Evolutionary conservation across 2,888 invertebrate species (phyloP).

Genomic region (Lordiphosa fenestrarum): DNA sequence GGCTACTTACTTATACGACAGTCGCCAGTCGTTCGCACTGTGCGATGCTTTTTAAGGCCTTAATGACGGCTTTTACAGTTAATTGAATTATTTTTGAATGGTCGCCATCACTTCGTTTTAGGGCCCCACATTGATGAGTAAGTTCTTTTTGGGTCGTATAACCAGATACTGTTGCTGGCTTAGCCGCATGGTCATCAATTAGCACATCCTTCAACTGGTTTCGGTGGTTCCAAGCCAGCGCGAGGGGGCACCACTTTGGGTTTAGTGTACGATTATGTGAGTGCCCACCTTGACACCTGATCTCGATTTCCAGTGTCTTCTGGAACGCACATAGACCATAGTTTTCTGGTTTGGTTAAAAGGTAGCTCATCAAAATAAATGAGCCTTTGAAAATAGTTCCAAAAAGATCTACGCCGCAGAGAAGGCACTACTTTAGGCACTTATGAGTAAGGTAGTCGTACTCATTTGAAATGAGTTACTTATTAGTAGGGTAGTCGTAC

Average conservation of each 20-base stretch:
- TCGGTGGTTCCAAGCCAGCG: constrained; percentile 46
- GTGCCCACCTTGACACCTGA: no score
- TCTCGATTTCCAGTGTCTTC: no score
- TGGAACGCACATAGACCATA: no score
- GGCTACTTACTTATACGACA: constrained; percentile 30
- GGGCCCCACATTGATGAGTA: constrained; percentile 33
- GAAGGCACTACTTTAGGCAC: no score
- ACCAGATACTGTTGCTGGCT: constrained; percentile 36
- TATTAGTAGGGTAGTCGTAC: no score
- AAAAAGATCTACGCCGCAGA: no score
- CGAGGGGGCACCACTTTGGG: constrained; percentile 2
- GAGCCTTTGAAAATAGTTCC: no score
- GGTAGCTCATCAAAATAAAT: no score
- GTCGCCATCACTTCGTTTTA: constrained; percentile 12
- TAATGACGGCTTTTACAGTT: constrained; percentile 71
- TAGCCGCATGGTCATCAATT: constrained; percentile 43
- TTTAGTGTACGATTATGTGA: no score
- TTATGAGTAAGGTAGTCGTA: no score
- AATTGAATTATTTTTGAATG: constrained; percentile 62
- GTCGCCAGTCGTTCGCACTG: constrained; percentile 8
- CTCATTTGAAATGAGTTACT: no score
- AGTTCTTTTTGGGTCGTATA: constrained; percentile 14
- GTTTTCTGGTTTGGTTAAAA: no score
- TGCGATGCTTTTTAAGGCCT: constrained; percentile 34
- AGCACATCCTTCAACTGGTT: constrained; percentile 68